phyloP scores from a whole-genome alignment of 1,140 invertebrate species.

The Apis florea region DNA sequence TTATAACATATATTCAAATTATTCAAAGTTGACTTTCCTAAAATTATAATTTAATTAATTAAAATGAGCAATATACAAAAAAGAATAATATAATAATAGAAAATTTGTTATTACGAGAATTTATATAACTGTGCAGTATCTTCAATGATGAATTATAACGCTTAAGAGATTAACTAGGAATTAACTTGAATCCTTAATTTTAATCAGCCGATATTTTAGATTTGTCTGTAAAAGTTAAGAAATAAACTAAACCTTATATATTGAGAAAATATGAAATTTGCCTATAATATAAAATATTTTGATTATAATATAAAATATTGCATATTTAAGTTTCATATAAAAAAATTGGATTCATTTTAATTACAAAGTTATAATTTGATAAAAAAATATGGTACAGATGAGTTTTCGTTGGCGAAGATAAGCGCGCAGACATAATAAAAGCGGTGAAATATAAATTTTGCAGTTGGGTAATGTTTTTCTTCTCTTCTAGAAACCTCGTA shows the following conservation, averaged over 20 bases:
- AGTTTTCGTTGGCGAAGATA: neutral
- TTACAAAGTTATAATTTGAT: neutral
- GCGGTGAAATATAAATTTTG: neutral
- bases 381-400: too few relatives aligned
- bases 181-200: too few relatives aligned
- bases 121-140: too few relatives aligned
- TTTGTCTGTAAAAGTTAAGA: neutral
- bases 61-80: neutral
- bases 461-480: neutral
- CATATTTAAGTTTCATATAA: neutral
- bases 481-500: neutral
- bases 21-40: too few relatives aligned
- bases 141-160: too few relatives aligned
- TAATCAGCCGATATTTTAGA: neutral
- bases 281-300: too few relatives aligned
- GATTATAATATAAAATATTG: too few relatives aligned
- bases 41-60: too few relatives aligned
- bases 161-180: neutral
- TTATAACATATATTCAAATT: too few relatives aligned
- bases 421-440: neutral
- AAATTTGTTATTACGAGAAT: neutral
- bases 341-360: neutral
- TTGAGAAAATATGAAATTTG: neutral
- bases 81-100: neutral
- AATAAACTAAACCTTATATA: too few relatives aligned